Percentiles rank a stretch among this genome's conserved stretches.
Evolutionary conservation across 1,140 invertebrate genomes (phyloP).

Genomic region (Drosophila tsacasi): DNA sequence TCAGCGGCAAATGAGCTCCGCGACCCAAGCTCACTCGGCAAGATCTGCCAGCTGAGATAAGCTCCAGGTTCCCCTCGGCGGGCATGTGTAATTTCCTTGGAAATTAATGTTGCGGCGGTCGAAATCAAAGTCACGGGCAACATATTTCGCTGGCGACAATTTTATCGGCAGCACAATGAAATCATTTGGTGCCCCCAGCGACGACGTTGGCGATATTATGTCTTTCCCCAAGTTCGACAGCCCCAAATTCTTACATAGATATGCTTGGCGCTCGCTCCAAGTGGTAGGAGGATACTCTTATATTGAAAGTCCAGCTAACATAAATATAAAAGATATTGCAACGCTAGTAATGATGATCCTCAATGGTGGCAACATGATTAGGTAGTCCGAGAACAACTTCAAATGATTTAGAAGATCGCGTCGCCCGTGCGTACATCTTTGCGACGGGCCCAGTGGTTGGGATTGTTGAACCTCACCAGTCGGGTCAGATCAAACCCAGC

Average conservation of each 20-base stretch:
- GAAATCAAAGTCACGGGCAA: slow-evolving; percentile 80
- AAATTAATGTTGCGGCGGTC: slow-evolving; percentile 82
- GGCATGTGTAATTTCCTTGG: slow-evolving; percentile 76
- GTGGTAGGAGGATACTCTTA: slow-evolving; percentile 13
- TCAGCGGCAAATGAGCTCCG: slow-evolving; percentile 73
- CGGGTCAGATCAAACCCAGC: slow-evolving; percentile 53
- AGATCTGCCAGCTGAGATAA: slow-evolving; percentile 72
- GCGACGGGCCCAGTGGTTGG: slow-evolving; percentile 60
- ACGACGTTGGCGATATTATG: slow-evolving; percentile 72
- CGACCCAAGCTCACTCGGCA: slow-evolving; percentile 48
- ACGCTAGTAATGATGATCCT: not conserved
- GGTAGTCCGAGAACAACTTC: not conserved
- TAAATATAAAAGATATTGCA: not conserved
- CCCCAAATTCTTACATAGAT: slow-evolving; percentile 4
- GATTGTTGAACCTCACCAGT: slow-evolving; percentile 37
- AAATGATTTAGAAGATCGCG: slow-evolving; percentile 1
- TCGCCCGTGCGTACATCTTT: slow-evolving; percentile 25
- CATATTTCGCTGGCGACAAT: slow-evolving; percentile 81
- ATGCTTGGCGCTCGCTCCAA: slow-evolving; percentile 19
- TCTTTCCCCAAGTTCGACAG: slow-evolving; percentile 58
- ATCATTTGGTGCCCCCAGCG: slow-evolving; percentile 62
- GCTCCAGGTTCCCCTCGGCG: slow-evolving; percentile 35
- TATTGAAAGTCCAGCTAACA: slow-evolving; percentile 30
- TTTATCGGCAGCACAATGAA: slow-evolving; percentile 82
- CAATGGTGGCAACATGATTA: not conserved